A percentile compares a stretch with the other conserved stretches of the same genome.
phyloP scores from a whole-genome alignment of 2,113 vertebrate species.

The Nematolebias whitei region DNA sequence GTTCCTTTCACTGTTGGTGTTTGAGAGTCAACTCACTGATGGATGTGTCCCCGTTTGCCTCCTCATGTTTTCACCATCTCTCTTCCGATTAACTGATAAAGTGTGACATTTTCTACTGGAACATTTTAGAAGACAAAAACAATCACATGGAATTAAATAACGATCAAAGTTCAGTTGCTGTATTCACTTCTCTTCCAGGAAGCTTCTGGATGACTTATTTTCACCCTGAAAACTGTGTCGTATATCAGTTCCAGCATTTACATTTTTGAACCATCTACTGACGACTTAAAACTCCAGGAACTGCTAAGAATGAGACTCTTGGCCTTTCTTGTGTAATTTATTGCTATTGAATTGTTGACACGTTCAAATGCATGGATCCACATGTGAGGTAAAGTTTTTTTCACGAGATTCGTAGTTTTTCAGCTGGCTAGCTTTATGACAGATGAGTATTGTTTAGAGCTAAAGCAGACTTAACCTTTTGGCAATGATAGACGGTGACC shows the following conservation, averaged over 20 bases:
- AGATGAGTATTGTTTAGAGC: no score
- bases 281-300: conserved; percentile 31
- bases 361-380: conserved; percentile 54
- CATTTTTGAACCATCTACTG: conserved; percentile 43
- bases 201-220: conserved; percentile 18
- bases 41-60: conserved; percentile 31
- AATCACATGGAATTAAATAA: background rate
- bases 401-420: conserved; percentile 16
- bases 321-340: conserved; percentile 54
- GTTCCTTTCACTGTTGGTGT: conserved; percentile 21
- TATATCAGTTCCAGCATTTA: conserved; percentile 42
- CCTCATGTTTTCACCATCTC: conserved; percentile 26
- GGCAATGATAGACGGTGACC: no score
- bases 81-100: conserved; percentile 6
- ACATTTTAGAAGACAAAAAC: background rate
- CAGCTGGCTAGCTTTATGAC: conserved; percentile 16
- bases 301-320: conserved; percentile 25
- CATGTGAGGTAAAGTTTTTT: conserved; percentile 29
- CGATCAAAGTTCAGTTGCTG: conserved; percentile 9
- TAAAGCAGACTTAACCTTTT: no score
- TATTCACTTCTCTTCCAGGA: conserved; percentile 17
- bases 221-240: conserved; percentile 14
- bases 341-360: conserved; percentile 34
- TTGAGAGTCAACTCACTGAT: conserved; percentile 15
- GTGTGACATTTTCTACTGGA: background rate